Evolutionary conservation across 2,797 vertebrate genomes (phyloP), one percentile per base, ranked within the genome.

Genomic region (Lates japonicus): DNA sequence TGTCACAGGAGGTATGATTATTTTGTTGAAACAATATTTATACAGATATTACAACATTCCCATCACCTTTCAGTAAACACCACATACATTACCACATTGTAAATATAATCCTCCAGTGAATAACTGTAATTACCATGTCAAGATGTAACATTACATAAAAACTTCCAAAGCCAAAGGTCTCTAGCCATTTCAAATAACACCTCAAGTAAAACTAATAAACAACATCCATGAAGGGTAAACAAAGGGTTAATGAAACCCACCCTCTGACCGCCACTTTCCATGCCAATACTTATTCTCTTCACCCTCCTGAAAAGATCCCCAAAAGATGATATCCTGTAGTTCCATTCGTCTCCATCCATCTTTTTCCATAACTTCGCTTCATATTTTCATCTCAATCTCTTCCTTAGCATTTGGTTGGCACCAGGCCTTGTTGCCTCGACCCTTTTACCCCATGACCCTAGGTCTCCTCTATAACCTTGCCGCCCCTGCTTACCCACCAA

Each of bases 401-500:
- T 79, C 57, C 25, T 59, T 82, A 51, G 74, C 84, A 57, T 87
- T 91, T 82, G 44, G 74, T 78, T 69, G 78, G 68, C 81, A 84
- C 58, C 77, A 81, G 74, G 66, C 68, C 79, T 76, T 58, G 2
- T 69, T 71, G 70, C 33, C 80, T 76, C 60, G 44, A 83, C 85
- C 83, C 87, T 67, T 82, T 87, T 87, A 76, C 79, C 84, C 74
- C 2, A 61, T 84, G 90, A 83, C 91, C 90, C 71, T 79, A 80
- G 88, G 83, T 87, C 86, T 93, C 81, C 74, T 90, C 80, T 67
- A 39, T 72, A 81, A 84, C 83, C 90, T 81, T 69, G 85, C 65
- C 62, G 78, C 86, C 87, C 85, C 89, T 90, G 92, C n/a, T n/a
- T n/a, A n/a, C 91, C 87, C 93, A 93, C 91, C 90, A 93, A 91